Base-by-base conservation (phyloP, 2,888 invertebrate genomes). In the Tetragnatha montana region DNA sequence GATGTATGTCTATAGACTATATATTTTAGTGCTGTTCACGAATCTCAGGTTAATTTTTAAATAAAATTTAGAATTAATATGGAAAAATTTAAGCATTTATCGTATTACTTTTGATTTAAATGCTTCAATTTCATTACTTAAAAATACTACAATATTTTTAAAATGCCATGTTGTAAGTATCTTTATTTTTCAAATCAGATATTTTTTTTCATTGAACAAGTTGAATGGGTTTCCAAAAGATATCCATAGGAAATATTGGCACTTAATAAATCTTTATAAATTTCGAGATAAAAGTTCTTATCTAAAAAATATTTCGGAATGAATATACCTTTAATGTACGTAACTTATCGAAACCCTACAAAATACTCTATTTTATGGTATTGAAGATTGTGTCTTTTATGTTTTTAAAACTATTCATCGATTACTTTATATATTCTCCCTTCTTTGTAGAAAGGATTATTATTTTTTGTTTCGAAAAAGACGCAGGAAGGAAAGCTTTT, bases 291-390 rank as follows among this genome's bases (percentile, higher is more conserved):
- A 68, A 69, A 83, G 19, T 47, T 69, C 83, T 76, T 83, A 47
- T 22, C n/a, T 12, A n/a, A 7, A n/a, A 1, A 60, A 71, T 47
- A 71, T 47, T 51, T 71, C 70, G 4, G 60, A 80, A 68, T 51
- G 49, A 86, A 60, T 47, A 68, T 80, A 47, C 68, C 60, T 51
- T 12, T 79, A 73, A 79, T 69, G 80, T 71, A 35, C 21, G 80
- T 74, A 73, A 86, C 74, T 86, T 80, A 80, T 73, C 21, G 47
- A 86, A 51, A 86, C 80, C 71, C 74, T 74, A 79, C 14, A 80
- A 68, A 78, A 47, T 35, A 60, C 47, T 80, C 73, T 74, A 80
- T 60, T 6, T 80, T 12, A 21, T 49, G 71, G 60, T 14, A 22
- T 21, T 49, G 35, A 70, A 71, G 35, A 21, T 21, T 51, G 74